Evolutionary conservation across 2,888 invertebrate species (phyloP), one percentile per base, ranked within the genome.

Genomic region (Protophormia terraenovae): DNA sequence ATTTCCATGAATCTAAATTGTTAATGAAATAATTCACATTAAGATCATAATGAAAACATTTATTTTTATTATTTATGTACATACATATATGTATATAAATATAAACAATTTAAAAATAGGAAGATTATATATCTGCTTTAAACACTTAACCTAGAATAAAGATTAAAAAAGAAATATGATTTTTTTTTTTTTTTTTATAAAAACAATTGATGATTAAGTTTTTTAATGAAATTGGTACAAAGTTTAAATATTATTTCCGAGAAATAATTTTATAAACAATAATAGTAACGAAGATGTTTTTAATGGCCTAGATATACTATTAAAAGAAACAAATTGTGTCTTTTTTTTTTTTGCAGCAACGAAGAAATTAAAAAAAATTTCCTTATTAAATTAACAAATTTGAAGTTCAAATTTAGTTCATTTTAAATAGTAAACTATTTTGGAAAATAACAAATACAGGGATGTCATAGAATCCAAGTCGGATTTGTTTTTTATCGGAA

Each of bases 1-100:
- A 55, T 50, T 64, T 62, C 41, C 29, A 12, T 5, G 29, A 71
- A 60, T 62, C 50, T 38, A 71, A 62, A 41, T 64, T 72, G 72
- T 64, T 72, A 55, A 64, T 80, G 64, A 55, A 80, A 79, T 55
- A 19, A 22, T 76, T 55, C 45, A 64, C 38, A 53, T 64, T 50
- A 55, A 45, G n/a, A 41, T 53, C 27, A 38, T 27, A 64, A 45
- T 35, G 58, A 41, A 62, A 72, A 67, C 27, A 45, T 60, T 35
- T 47, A 19, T 66, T 32, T 27, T 32, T 45, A 45, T 73, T 80
- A 2, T 66, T 80, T 80, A 53, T n/a, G n/a, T n/a, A n/a, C n/a
- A n/a, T n/a, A n/a, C n/a, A n/a, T n/a, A n/a, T n/a, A n/a, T n/a
- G n/a, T n/a, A n/a, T 8, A 45, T 27, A 2, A 7, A 8, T 12